Evolutionary conservation across 2,797 vertebrate species (phyloP), one percentile per base, ranked within the genome.

Genomic region (Heteromormyrus szaboi): DNA sequence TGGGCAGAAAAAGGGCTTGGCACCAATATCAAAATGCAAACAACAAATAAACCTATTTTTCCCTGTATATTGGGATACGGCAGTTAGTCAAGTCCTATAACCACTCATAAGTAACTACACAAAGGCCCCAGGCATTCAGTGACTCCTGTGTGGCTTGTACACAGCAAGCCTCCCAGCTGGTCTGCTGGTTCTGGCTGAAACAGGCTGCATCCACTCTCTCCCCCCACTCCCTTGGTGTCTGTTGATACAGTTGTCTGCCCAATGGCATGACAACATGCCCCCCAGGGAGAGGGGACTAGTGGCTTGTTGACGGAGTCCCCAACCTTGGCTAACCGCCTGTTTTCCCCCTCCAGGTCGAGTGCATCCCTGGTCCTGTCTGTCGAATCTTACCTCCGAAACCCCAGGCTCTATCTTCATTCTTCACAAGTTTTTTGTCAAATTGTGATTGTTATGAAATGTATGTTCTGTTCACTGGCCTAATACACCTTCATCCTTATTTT

Each of bases 231-330:
- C 37, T 46, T 89, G 86, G 90, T 89, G 65, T 11, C 86, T 95
- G 94, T 95, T 95, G 94, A 95, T 92, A 93, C 94, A 95, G 94
- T 95, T 96, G 94, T 91, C 93, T 95, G 88, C 90, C 94, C 94
- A 2, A 90, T 93, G 94, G 94, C 94, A 91, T 44, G 91, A 95
- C 92, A 94, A 94, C 93, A 94, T 93, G 53, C 85, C 91, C 93
- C 93, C 93, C 88, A 92, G 94, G 92, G 94, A 94, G 94, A 93
- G 4, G 91, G 90, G 92, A 91, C 91, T 92, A 54, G 51, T 54
- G 68, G 91, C 90, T 91, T 90, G 89, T 53, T 93, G 92, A 92
- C 83, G 37, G 48, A 90, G 91, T 90, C 92, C 90, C 90, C 29
- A 88, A 92, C 87, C 51, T 85, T 91, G 91, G 92, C 91, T 92